Evolutionary conservation across 2,113 vertebrate genomes (phyloP).

Genomic region (Tringa solitaria): DNA sequence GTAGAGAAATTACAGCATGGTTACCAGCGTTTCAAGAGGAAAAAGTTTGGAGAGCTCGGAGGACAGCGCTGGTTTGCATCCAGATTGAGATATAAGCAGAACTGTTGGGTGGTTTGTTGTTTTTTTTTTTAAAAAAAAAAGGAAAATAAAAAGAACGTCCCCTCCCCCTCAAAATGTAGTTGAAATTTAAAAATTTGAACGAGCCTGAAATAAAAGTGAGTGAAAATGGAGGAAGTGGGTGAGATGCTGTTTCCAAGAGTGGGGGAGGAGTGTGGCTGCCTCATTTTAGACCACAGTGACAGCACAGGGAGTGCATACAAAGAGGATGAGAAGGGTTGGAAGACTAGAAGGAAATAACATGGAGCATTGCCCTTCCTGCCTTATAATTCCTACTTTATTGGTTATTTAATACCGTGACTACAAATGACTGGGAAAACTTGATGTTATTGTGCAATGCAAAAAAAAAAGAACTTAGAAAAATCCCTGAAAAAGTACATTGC

Average conservation of each 20-base stretch:
- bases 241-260: not conserved
- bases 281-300: not conserved
- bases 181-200: not conserved
- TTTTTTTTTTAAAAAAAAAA: not conserved
- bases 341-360: not conserved
- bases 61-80: not conserved
- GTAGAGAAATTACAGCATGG: not conserved
- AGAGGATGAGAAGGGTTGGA: not conserved
- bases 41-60: not conserved
- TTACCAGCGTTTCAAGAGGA: not conserved
- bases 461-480: not conserved
- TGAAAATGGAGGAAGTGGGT: not conserved
- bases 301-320: not conserved
- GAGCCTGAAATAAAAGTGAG: not conserved
- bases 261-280: not conserved
- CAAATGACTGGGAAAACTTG: not conserved
- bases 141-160: not conserved
- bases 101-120: rapidly evolving
- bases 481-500: not conserved
- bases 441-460: not conserved
- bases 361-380: not conserved
- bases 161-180: not conserved
- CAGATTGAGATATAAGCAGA: not conserved
- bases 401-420: not conserved
- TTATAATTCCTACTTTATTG: not conserved